Base-by-base conservation (phyloP, 1,140 invertebrate species). In the Homalodisca vitripennis region DNA sequence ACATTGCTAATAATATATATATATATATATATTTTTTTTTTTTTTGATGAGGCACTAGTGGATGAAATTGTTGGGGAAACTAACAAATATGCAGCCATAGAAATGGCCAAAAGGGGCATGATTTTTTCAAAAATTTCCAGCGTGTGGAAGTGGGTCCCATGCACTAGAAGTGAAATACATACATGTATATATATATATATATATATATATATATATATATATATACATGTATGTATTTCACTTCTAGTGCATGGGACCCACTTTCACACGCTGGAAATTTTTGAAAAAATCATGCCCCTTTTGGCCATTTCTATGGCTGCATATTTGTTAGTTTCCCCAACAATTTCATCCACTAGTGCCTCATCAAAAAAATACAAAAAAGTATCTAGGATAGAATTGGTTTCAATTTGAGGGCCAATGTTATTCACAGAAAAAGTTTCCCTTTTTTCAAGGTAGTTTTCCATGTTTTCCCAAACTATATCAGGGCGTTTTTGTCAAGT, bases 301-400 rank as follows among this genome's bases (percentile, higher is more conserved):
- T 53, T 13, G 6, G 48, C 48, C 48, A 53, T 53, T 13, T 60
- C 22, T 24, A 27, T 22, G 26, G 26, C 24, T 3, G 55, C 55
- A 24, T 27, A 60, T 27, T 3, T 26, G 6, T 60, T 60, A 2
- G 55, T 60, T 3, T 27, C 26, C 12, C 22, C 20, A 53, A 60
- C 26, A 27, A 60, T 60, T n/a, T 12, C 12, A 26, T 60, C 26
- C 2, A 60, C 26, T 27, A 60, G 26, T 60, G 26, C 2, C 3
- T 60, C 55, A 60, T 30, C 34, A 51, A 3, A 51, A 51, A 27
- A 60, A 22, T 27, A 10, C 6, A 6, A 41, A 60, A 60, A 60
- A 6, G 3, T 27, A 53, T 27, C 55, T 60, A 60, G 17, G 48
- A 53, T 53, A 53, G 48, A 53, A 53, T 14, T 22, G 6, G 22